Conservation (phyloP, 2,113 vertebrate genomes). For the Potamarius usumacintae region DNA sequence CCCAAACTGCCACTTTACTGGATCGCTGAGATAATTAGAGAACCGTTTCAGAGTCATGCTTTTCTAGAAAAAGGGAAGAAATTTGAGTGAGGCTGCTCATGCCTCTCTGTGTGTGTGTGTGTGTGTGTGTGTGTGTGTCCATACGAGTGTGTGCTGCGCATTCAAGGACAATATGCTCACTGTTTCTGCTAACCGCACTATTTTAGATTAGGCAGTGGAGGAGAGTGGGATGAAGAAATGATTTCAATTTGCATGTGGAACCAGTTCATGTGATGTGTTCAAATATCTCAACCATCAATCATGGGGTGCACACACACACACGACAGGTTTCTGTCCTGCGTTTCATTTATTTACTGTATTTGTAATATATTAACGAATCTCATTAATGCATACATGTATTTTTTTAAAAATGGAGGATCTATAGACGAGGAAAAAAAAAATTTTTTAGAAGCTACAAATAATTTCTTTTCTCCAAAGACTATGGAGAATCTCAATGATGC, state of each 20-base stretch:
- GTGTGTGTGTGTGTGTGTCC: background rate
- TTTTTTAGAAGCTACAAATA: background rate
- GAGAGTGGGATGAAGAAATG: background rate
- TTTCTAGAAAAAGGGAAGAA: slow-evolving; percentile 15
- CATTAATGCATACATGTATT: background rate
- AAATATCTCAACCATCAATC: slow-evolving; percentile 30
- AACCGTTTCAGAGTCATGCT: slow-evolving; percentile 16
- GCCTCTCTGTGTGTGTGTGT: background rate
- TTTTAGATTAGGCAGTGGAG: slow-evolving; percentile 12
- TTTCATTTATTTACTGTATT: background rate
- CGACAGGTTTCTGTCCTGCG: no score
- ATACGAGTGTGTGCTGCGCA: background rate
- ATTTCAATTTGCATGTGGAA: slow-evolving; percentile 23
- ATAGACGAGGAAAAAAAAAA: background rate
- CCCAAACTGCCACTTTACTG: background rate
- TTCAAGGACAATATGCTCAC: slow-evolving; percentile 25
- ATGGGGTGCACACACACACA: background rate
- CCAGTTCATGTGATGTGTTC: slow-evolving; percentile 14
- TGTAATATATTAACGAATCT: background rate
- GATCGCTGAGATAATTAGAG: slow-evolving; percentile 9
- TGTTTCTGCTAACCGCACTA: slow-evolving; percentile 13
- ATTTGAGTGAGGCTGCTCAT: background rate
- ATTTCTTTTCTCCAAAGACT: background rate
- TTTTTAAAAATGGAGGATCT: background rate
- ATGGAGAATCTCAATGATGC: background rate